Conservation (phyloP, 1,140 invertebrate species). For the Papilio glaucus region DNA sequence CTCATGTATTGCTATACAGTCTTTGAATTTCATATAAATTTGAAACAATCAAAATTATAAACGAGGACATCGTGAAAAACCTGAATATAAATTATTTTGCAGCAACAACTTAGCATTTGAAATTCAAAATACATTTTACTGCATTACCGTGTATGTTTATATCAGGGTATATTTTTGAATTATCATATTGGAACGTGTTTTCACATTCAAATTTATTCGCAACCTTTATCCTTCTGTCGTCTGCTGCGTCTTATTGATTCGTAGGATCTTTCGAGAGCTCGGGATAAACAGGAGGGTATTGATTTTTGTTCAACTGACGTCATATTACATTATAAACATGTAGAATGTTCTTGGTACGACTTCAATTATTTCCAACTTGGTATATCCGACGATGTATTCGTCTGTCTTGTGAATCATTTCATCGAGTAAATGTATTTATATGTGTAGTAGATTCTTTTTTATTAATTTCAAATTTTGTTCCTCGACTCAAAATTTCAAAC, state of each 20-base stretch:
- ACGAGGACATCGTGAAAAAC: neutral
- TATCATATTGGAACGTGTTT: neutral
- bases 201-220: neutral
- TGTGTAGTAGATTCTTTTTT: too few species aligned
- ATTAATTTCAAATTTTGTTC: too few species aligned
- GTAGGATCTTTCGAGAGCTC: neutral
- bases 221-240: neutral
- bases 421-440: too few species aligned
- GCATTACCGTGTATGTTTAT: neutral
- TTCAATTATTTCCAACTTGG: too few species aligned
- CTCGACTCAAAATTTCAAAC: too few species aligned
- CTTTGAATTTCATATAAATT: neutral
- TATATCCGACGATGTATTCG: too few species aligned
- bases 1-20: too few species aligned
- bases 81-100: conserved; percentile 11
- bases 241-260: too few species aligned
- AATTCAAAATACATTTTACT: conserved; percentile 6
- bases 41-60: neutral
- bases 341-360: too few species aligned
- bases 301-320: neutral
- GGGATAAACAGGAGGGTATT: neutral
- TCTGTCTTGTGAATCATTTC: too few species aligned
- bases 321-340: neutral
- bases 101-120: neutral
- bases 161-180: too few species aligned